These are phyloP conservation scores for Ovis canadensis DNA, from an alignment of 2,113 vertebrate genomes.

Conservation along the genomic window DNA sequence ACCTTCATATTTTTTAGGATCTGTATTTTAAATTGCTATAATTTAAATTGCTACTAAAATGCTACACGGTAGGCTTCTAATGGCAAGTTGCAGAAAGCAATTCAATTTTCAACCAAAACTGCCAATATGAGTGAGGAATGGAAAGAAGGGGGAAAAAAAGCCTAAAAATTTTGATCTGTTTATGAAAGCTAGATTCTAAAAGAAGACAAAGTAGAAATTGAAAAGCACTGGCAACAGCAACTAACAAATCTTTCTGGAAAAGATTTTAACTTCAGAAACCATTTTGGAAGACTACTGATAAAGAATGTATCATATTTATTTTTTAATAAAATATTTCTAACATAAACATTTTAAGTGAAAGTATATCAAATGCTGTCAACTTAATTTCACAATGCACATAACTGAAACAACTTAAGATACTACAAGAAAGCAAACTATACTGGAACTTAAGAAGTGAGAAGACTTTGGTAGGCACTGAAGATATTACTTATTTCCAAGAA, in stretches of 20 bases:
- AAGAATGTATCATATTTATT: not conserved
- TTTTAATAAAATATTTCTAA: constrained; percentile 7
- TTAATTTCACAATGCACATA: not conserved
- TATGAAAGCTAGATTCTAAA: not conserved
- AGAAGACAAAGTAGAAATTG: not conserved
- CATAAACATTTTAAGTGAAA: not conserved
- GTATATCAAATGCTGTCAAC: not conserved
- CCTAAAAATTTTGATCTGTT: not conserved
- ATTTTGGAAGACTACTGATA: constrained; percentile 11
- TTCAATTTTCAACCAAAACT: not conserved
- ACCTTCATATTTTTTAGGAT: not conserved
- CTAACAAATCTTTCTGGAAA: not conserved
- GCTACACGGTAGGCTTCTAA: not conserved
- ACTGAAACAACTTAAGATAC: not conserved
- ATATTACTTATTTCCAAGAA: not conserved
- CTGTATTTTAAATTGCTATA: not conserved
- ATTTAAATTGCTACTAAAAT: constrained; percentile 9
- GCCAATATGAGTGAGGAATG: not conserved
- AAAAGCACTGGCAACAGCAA: not conserved
- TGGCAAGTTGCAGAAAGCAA: constrained; percentile 7
- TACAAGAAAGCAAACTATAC: not conserved
- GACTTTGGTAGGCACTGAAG: not conserved
- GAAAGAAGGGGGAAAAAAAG: not conserved
- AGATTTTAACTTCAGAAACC: constrained; percentile 9
- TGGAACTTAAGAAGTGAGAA: not conserved